phyloP scores from a whole-genome alignment of 2,797 vertebrate species.

The Dicrostonyx torquatus region DNA sequence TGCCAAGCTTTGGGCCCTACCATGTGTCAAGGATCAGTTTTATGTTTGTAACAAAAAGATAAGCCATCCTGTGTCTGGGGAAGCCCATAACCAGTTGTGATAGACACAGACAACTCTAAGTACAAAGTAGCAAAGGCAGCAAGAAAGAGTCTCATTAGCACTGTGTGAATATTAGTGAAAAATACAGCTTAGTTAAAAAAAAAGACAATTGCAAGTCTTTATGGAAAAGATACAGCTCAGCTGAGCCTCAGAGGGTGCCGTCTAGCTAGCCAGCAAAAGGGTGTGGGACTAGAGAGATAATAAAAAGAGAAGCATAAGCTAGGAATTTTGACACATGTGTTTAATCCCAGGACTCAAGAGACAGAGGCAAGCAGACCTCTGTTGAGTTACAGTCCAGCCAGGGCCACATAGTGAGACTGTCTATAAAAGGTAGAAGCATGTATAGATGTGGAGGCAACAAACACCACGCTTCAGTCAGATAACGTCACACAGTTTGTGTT shows the following conservation, averaged over 20 bases:
- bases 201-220: background rate
- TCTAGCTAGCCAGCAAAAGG: background rate
- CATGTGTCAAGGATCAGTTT: background rate
- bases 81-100: background rate
- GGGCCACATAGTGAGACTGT: background rate
- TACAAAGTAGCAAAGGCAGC: background rate
- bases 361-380: background rate
- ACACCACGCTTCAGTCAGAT: too few relatives aligned
- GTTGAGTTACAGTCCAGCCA: background rate
- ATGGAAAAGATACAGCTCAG: background rate
- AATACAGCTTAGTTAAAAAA: background rate
- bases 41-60: background rate
- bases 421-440: background rate
- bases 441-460: background rate
- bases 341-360: background rate
- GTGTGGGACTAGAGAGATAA: background rate
- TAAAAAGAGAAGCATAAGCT: background rate
- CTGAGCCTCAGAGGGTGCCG: background rate
- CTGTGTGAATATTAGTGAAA: background rate
- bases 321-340: background rate
- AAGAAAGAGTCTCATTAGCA: background rate
- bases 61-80: background rate
- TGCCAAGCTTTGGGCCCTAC: background rate
- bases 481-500: background rate
- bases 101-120: background rate